Base-by-base conservation (phyloP, 2,113 vertebrate genomes). In the Raja brachyura region DNA sequence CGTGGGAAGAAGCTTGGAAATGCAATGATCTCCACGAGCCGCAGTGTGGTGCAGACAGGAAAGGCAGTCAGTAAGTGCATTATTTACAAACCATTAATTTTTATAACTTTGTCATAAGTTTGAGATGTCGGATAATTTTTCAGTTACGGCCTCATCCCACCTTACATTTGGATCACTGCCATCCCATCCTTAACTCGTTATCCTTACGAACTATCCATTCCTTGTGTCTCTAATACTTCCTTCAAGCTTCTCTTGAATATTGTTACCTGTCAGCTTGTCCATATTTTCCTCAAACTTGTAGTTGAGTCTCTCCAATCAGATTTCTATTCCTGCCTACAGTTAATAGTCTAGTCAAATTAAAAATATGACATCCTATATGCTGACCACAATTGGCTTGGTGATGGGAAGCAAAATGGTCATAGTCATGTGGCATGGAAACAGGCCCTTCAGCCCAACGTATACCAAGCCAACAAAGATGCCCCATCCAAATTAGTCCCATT, bases 1-100 rank as follows among this genome's bases (percentile, higher is more conserved):
- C 97, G 98, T 85, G 98, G 98, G 93, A 99, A 99, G 96, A 99
- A 98, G 95, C 95, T 99, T 92, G 99, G 99, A 13, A 99, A 97
- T 22, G 99, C 96, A 93, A 97, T 99, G 97, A 97, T 97, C 93
- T 97, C 97, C 79, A 99, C 98, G 25, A 99, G 99, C 93, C 96
- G 98, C 88, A 99, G 97, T 54, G 96, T 99, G 70, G 97, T 99
- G 0, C 99, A 99, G 94, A 99, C 98, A 0, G 98, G 99, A 94
- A 98, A 97, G 96, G 98, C 98, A 88, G 98, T 99, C 11, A 98
- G 99, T 99, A 95, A 98, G 98, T 77, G 31, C 83, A 86, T 1
- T 83, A 8, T 3, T 83, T 59, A 22, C 33, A 28, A 85, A 68
- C 66, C 66, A 2, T 68, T 13, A 68, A 2, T 68, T 68, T 2